Percentiles rank a stretch among this genome's conserved stretches.
phyloP scores from a whole-genome alignment of 2,113 vertebrate genomes.

The Pogonocichla stellata region DNA sequence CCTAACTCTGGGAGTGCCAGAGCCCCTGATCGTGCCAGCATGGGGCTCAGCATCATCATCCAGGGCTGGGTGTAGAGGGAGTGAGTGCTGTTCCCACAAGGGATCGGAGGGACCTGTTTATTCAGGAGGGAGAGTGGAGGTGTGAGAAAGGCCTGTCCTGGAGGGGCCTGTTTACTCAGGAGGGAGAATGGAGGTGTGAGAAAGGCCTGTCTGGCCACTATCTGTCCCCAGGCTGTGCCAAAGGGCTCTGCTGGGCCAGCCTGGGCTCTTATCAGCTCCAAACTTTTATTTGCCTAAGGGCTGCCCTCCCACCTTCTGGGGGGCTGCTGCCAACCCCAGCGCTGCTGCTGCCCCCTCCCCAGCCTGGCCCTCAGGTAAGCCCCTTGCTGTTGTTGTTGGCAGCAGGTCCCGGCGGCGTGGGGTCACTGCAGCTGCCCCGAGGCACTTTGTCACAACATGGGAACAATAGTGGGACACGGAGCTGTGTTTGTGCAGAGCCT shows the following conservation, averaged over 20 bases:
- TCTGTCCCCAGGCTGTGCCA: neutral
- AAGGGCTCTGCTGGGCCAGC: neutral
- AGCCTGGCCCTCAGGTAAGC: neutral
- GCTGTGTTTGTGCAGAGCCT: neutral
- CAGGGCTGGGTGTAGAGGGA: rapidly evolving
- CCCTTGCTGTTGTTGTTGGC: slow-evolving; percentile 70
- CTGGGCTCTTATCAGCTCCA: slow-evolving; percentile 68
- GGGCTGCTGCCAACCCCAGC: slow-evolving; percentile 16
- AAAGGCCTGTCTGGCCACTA: neutral
- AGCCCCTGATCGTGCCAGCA: neutral
- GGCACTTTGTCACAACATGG: slow-evolving; percentile 71
- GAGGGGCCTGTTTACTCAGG: slow-evolving; percentile 21
- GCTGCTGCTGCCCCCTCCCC: neutral
- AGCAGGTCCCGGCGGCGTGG: neutral
- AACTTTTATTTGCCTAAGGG: slow-evolving; percentile 71
- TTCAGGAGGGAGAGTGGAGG: neutral
- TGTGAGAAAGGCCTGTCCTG: neutral
- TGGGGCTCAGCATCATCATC: neutral
- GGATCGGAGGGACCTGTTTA: neutral
- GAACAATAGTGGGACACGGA: slow-evolving; percentile 64
- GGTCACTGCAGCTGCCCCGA: neutral
- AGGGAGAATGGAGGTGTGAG: neutral
- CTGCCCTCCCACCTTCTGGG: neutral
- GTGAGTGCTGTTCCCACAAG: neutral
- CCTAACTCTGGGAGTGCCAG: neutral